Evolutionary conservation across 30 jellyfish, hydroid and myxozoan species (phyloP), one percentile per base, ranked within the genome.

Genomic region (Haliclystus octoradiatus): DNA sequence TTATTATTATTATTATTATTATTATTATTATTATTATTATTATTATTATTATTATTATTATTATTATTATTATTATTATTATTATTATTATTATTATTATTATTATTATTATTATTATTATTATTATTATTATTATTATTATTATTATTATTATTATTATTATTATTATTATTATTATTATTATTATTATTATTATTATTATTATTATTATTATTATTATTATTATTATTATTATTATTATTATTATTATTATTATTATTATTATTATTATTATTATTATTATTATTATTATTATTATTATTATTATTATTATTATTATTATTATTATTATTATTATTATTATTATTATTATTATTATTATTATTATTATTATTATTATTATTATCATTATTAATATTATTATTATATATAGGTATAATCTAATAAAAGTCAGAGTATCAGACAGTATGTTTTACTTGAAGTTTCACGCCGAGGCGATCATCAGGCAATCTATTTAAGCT

Each of bases 31-130:
- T 27, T 60, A 60, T 27, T 60, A 60, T 27, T 60, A 60, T 27
- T 60, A 60, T 27, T 60, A 60, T 27, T 60, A 60, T 27, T 60
- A 60, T 27, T 60, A 60, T 27, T 60, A 60, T 27, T 60, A 60
- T 27, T 60, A 60, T 27, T 60, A 60, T 27, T 60, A 60, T 27
- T 60, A 60, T 27, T 60, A 60, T 27, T 60, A 60, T 27, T 60
- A 60, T 27, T 60, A 60, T 26, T 60, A 60, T 27, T 60, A 60
- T 27, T 60, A 60, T 27, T 60, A 60, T 27, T 60, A 60, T 27
- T 60, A 60, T 27, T 60, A 60, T 27, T 60, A 60, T 27, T 60
- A 60, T 27, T 60, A 60, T 27, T 60, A 60, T 27, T 60, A 60
- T 27, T 60, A 60, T 27, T 60, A 60, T 27, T 60, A 60, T 27